phyloP scores from a whole-genome alignment of 1,140 invertebrate species.

The Bursaphelenchus mucronatus region DNA sequence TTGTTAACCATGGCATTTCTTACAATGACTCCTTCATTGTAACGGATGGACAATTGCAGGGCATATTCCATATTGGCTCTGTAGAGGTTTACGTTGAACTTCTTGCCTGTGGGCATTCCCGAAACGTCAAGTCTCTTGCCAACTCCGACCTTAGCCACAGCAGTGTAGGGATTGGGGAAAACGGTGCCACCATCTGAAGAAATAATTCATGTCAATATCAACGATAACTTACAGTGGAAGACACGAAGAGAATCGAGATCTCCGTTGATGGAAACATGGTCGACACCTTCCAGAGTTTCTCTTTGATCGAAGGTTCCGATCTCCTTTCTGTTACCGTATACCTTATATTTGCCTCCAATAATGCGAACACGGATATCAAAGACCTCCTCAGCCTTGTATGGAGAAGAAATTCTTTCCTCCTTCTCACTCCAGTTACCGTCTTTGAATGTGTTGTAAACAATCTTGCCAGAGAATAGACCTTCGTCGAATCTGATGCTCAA shows the following conservation, averaged over 20 bases:
- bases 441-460: constrained; percentile 55
- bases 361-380: constrained; percentile 59
- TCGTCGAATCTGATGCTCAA: constrained; percentile 60
- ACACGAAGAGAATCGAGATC: constrained; percentile 49
- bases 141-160: constrained; percentile 53
- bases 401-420: constrained; percentile 53
- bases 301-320: constrained; percentile 57
- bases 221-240: constrained; percentile 46
- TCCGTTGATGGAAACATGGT: constrained; percentile 57
- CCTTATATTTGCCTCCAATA: constrained; percentile 54
- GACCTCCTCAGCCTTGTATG: constrained; percentile 55
- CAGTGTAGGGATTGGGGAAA: constrained; percentile 55
- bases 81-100: constrained; percentile 57
- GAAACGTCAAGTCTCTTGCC: constrained; percentile 57
- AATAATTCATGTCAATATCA: constrained; percentile 1
- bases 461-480: constrained; percentile 53
- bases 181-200: constrained; percentile 37
- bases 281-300: constrained; percentile 46
- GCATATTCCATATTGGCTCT: constrained; percentile 53
- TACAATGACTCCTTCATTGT: constrained; percentile 57
- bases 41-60: constrained; percentile 57
- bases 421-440: constrained; percentile 57
- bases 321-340: constrained; percentile 55
- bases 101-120: constrained; percentile 50
- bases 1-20: constrained; percentile 53